Evolutionary conservation across 2,888 invertebrate genomes (phyloP).

Genomic region (Ferrisia virgata): DNA sequence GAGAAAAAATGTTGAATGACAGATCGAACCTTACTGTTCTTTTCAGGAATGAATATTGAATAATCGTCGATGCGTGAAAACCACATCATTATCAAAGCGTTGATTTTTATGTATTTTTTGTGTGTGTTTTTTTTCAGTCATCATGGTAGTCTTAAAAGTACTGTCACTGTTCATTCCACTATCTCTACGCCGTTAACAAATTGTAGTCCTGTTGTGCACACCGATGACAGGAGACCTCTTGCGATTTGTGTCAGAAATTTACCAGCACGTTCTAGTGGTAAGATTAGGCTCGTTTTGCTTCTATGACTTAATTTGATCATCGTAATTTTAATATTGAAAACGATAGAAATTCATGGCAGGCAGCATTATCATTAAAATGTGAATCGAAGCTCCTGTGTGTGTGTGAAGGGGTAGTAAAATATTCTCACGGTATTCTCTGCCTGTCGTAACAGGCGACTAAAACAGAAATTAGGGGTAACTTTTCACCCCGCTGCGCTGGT

Average conservation of each 20-base stretch:
- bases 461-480: too few species aligned
- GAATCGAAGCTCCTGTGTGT: too few species aligned
- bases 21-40: not conserved
- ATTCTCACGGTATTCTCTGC: too few species aligned
- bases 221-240: slow-evolving; percentile 72
- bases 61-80: not conserved
- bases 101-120: slow-evolving; percentile 7
- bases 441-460: too few species aligned
- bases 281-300: slow-evolving; percentile 25
- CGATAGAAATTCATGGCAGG: too few species aligned
- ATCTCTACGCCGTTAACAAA: slow-evolving; percentile 50
- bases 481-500: too few species aligned
- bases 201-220: slow-evolving; percentile 55
- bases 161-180: slow-evolving; percentile 52
- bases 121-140: slow-evolving; percentile 47
- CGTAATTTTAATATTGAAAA: too few species aligned
- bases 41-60: not conserved
- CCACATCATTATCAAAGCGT: not conserved
- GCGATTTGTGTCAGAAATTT: slow-evolving; percentile 89
- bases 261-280: slow-evolving; percentile 72
- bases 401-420: too few species aligned
- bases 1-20: not conserved
- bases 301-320: too few species aligned
- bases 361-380: too few species aligned
- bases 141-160: slow-evolving; percentile 49